Evolutionary conservation across 2,888 invertebrate genomes (phyloP).

Genomic region (Tetrapedia diversipes): DNA sequence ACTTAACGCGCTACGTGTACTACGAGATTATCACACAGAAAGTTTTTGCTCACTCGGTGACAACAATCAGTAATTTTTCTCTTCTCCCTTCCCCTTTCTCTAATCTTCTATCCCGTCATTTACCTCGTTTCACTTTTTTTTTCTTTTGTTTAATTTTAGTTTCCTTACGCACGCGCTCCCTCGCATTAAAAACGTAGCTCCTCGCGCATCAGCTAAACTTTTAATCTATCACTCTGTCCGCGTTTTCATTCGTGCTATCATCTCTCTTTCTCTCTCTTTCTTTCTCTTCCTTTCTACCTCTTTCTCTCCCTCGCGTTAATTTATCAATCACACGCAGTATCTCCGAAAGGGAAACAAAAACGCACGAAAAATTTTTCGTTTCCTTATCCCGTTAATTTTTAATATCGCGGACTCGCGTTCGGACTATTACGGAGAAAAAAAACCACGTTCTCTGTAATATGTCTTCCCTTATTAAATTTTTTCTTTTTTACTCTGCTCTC

Average conservation of each 20-base stretch:
- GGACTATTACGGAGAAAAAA: slow-evolving; percentile 54
- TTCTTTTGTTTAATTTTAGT: slow-evolving; percentile 36
- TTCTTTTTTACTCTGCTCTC: slow-evolving; percentile 17
- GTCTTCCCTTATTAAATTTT: slow-evolving; percentile 35
- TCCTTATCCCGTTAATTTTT: slow-evolving; percentile 42
- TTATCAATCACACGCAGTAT: slow-evolving; percentile 29
- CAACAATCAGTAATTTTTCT: slow-evolving; percentile 77
- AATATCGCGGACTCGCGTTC: slow-evolving; percentile 46
- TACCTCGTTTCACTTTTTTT: slow-evolving; percentile 29
- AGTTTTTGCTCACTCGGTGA: slow-evolving; percentile 80
- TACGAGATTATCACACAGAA: slow-evolving; percentile 81
- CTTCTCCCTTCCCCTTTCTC: slow-evolving; percentile 21
- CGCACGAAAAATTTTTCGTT: slow-evolving; percentile 43
- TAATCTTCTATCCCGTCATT: slow-evolving; percentile 21
- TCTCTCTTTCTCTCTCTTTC: too few relatives aligned
- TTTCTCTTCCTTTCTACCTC: slow-evolving; percentile 4
- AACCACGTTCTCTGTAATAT: slow-evolving; percentile 25
- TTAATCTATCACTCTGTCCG: slow-evolving; percentile 19
- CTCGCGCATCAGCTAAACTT: slow-evolving; percentile 20
- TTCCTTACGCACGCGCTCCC: slow-evolving; percentile 76
- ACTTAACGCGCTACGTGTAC: slow-evolving; percentile 80
- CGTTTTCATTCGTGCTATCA: slow-evolving; percentile 27
- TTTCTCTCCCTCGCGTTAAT: not conserved
- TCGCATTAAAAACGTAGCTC: slow-evolving; percentile 66
- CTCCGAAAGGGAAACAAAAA: slow-evolving; percentile 1